Evolutionary conservation across 2,888 invertebrate genomes (phyloP).

Genomic region (Amblyteles armatorius): DNA sequence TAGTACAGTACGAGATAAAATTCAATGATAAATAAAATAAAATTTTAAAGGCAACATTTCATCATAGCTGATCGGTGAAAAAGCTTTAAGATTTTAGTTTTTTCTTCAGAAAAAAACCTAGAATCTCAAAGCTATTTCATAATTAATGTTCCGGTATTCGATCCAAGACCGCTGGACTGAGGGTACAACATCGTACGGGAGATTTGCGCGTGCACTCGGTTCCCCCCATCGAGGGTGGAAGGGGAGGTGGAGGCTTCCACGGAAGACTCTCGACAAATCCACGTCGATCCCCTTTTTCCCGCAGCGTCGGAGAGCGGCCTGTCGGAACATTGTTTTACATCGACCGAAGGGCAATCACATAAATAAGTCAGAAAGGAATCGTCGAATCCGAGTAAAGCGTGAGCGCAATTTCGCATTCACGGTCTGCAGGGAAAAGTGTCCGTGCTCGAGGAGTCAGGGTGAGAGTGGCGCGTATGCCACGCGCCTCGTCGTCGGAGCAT

Average conservation of each 20-base stretch:
- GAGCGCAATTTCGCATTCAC: constrained; percentile 81
- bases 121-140: neutral
- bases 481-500: constrained; percentile 67
- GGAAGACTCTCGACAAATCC: constrained; percentile 65
- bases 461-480: constrained; percentile 28
- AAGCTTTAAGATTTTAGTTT: neutral
- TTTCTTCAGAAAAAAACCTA: neutral
- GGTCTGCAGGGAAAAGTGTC: constrained; percentile 79
- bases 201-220: constrained; percentile 14
- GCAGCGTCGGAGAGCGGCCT: constrained; percentile 38
- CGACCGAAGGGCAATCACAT: constrained; percentile 79
- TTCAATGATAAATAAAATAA: neutral
- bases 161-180: neutral
- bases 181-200: neutral
- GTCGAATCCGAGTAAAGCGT: constrained; percentile 64
- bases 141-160: constrained; percentile 17
- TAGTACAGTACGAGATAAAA: no score
- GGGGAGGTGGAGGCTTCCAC: neutral
- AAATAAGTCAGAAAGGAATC: constrained; percentile 80
- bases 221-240: constrained; percentile 39
- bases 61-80: neutral
- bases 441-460: constrained; percentile 31
- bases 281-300: constrained; percentile 64
- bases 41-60: neutral
- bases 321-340: constrained; percentile 79